Evolutionary conservation across 2,113 vertebrate species (phyloP).

Genomic region (Ageneiosus marmoratus): DNA sequence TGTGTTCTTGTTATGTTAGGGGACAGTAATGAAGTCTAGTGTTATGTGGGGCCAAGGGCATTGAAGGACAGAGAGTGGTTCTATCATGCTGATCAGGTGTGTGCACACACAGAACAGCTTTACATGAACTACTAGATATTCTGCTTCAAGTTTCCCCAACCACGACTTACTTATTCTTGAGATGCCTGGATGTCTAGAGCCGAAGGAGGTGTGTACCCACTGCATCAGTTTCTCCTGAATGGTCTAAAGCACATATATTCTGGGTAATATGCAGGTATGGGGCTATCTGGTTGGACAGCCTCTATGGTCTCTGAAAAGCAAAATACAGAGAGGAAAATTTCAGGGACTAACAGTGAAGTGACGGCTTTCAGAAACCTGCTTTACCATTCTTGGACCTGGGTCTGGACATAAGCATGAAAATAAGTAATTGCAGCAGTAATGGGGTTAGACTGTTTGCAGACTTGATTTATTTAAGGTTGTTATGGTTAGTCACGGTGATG

Average conservation of each 20-base stretch:
- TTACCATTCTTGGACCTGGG: background rate
- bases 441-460: background rate
- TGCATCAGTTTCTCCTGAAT: background rate
- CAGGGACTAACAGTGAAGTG: background rate
- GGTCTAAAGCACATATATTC: background rate
- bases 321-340: background rate
- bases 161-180: background rate
- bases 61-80: background rate
- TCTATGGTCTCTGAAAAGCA: background rate
- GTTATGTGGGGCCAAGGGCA: background rate
- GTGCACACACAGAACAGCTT: background rate
- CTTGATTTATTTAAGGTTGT: background rate
- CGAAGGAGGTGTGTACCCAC: background rate
- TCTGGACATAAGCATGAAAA: background rate
- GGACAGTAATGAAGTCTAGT: background rate
- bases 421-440: background rate
- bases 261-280: background rate
- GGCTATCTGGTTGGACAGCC: background rate
- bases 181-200: background rate
- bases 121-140: background rate
- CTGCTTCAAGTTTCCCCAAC: background rate
- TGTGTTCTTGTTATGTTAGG: background rate
- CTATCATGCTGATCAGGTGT: background rate
- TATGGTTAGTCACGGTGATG: background rate
- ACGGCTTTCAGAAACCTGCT: background rate